Conservation (phyloP, 2,888 invertebrate genomes). For the Pyrocoelia pectoralis region DNA sequence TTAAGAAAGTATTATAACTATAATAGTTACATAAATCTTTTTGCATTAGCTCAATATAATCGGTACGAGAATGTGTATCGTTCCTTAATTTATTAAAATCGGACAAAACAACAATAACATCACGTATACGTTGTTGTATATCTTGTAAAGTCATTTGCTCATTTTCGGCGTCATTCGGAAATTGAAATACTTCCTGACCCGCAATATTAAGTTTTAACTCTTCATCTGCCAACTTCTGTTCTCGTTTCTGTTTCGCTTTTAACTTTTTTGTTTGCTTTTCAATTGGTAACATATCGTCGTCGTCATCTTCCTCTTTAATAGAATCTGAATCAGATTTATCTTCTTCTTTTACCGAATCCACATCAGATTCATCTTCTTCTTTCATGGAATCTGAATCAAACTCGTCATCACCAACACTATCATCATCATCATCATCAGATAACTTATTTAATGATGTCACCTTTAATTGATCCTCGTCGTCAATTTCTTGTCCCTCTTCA, state of each 20-base stretch:
- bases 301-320: slow-evolving; percentile 54
- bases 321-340: slow-evolving; percentile 51
- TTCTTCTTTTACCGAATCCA: slow-evolving; percentile 45
- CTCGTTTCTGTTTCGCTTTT: slow-evolving; percentile 73
- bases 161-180: slow-evolving; percentile 80
- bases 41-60: slow-evolving; percentile 81
- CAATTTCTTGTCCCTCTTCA: slow-evolving; percentile 47
- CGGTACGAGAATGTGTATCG: slow-evolving; percentile 74
- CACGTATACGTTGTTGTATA: slow-evolving; percentile 89
- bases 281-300: slow-evolving; percentile 81
- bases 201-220: slow-evolving; percentile 84
- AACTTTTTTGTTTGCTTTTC: slow-evolving; percentile 84
- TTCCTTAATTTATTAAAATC: slow-evolving; percentile 80
- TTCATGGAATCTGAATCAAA: slow-evolving; percentile 53
- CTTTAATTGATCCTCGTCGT: slow-evolving; percentile 48
- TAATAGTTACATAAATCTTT: slow-evolving; percentile 93
- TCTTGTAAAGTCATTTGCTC: slow-evolving; percentile 80
- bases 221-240: slow-evolving; percentile 78
- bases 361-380: slow-evolving; percentile 54
- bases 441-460: slow-evolving; percentile 51
- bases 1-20: slow-evolving; percentile 95
- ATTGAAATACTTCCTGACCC: slow-evolving; percentile 78
- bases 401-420: slow-evolving; percentile 39
- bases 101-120: slow-evolving; percentile 79
- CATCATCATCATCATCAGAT: slow-evolving; percentile 50